Conservation (phyloP, 2,797 vertebrate species). For the Psittacula echo region DNA sequence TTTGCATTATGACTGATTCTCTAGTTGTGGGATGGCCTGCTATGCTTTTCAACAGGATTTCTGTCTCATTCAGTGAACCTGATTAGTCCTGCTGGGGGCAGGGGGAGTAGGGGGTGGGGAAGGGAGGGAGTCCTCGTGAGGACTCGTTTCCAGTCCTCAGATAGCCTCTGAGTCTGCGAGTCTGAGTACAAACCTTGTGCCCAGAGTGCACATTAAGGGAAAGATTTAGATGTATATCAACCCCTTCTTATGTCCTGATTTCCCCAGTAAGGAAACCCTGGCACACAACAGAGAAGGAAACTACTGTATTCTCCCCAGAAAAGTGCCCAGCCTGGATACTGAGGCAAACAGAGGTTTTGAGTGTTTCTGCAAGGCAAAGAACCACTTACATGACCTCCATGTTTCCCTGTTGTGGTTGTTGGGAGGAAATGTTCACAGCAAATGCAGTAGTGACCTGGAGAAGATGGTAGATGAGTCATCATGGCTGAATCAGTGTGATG, state of each 20-base stretch:
- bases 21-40: neutral
- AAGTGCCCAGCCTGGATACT: neutral
- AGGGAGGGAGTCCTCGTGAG: neutral
- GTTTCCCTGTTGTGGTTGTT: neutral
- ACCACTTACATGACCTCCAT: neutral
- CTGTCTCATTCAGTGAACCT: neutral
- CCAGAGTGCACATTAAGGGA: neutral
- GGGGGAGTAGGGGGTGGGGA: too few relatives aligned
- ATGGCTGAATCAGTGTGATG: neutral
- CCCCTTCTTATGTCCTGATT: neutral
- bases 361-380: neutral
- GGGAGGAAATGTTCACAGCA: neutral
- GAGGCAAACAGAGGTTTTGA: neutral
- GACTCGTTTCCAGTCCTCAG: neutral
- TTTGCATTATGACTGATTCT: neutral
- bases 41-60: neutral
- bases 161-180: neutral
- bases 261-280: neutral
- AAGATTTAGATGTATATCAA: neutral
- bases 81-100: neutral
- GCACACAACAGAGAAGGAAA: neutral
- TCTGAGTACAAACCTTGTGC: neutral
- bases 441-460: neutral
- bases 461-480: fast-evolving
- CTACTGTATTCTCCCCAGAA: neutral